A percentile compares a stretch with the other conserved stretches of the same genome.
phyloP scores from a whole-genome alignment of 2,113 vertebrate genomes.

The Aplodontia rufa region DNA sequence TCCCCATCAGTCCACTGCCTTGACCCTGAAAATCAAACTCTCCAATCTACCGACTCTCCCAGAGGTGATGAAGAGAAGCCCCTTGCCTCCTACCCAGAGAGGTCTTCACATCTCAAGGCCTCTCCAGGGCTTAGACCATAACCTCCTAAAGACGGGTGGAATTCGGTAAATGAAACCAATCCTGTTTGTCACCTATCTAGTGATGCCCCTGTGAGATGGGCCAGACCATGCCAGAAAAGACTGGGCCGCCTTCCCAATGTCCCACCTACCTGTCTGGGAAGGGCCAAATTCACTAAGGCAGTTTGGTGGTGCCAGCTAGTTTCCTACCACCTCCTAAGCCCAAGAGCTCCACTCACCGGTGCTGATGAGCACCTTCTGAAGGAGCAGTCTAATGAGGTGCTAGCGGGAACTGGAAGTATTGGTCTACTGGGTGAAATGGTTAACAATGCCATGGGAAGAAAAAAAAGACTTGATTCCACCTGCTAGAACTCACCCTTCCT shows the following conservation, averaged over 20 bases:
- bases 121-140: conserved; percentile 48
- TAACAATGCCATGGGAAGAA: neutral
- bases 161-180: conserved; percentile 31
- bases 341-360: neutral
- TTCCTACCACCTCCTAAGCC: neutral
- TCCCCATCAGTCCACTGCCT: conserved; percentile 55
- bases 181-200: conserved; percentile 1
- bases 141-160: conserved; percentile 21
- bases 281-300: conserved; percentile 57
- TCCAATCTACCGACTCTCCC: conserved; percentile 9
- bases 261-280: neutral
- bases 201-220: conserved; percentile 4
- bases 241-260: neutral
- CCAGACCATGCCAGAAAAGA: conserved; percentile 27
- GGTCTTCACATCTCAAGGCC: conserved; percentile 17
- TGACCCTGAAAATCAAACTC: conserved; percentile 52
- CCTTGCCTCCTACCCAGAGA: conserved; percentile 29
- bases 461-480: neutral
- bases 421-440: neutral
- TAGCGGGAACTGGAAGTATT: neutral
- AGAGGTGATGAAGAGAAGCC: conserved; percentile 33
- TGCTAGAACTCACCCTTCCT: neutral
- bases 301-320: conserved; percentile 21
- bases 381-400: neutral
- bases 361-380: neutral